Evolutionary conservation across 2,797 vertebrate genomes (phyloP), one percentile per base, ranked within the genome.

Genomic region (Pteropus rufus): DNA sequence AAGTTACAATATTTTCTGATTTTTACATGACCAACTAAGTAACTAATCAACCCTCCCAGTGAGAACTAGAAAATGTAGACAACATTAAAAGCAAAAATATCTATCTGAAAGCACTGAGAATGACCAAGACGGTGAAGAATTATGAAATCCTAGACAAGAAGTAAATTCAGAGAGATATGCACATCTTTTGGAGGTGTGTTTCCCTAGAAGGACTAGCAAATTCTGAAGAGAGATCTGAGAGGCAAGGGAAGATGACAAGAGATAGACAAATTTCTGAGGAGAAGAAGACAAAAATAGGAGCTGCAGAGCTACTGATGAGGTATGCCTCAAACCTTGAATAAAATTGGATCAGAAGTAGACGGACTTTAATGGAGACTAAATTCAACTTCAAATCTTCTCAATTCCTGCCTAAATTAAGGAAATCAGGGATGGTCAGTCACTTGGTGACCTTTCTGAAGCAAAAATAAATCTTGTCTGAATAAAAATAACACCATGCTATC

Each of bases 1-100:
- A 92, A 60, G 9, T 87, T 36, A 76, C 4, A 34, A 1, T 90
- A 79, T 56, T 69, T 82, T 82, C 39, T 90, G 16, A 82, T 39
- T 95, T 87, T 80, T 76, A 86, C 10, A 83, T 67, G 3, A 89
- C 91, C 36, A 96, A 86, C 24, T 67, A 91, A 44, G 7, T 82
- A 89, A 92, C 15, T 77, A 39, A 90, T 65, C 9, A 95, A 62
- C 16, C 21, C 36, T 81, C 39, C 41, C 34, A 52, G 9, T 79
- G 23, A 95, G 36, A 90, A 90, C 49, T 54, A 70, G 62, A 89
- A 92, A 85, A 94, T 21, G 36, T 24, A 93, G 11, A 58, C 18
- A 73, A 85, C 23, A 91, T 52, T 81, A 52, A 75, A 90, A 70
- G 41, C 65, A 91, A 70, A 85, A 88, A 14, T 44, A 75, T 36